Evolutionary conservation across 1,140 invertebrate species (phyloP).

Genomic region (Drosophila melanogaster): DNA sequence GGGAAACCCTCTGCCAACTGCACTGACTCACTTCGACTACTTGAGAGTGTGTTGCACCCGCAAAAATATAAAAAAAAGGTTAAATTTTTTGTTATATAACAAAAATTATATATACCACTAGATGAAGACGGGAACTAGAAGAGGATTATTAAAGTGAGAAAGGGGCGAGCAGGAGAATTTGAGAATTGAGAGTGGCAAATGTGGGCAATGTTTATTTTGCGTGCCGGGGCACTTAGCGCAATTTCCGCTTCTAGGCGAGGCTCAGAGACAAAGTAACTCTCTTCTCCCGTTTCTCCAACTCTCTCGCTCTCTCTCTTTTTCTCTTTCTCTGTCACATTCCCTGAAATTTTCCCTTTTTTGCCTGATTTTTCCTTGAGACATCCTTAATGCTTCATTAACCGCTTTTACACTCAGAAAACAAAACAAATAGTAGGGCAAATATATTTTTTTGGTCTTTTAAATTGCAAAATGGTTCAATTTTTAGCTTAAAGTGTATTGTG

Average conservation of each 20-base stretch:
- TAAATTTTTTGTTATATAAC: neutral
- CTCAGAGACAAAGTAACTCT: constrained; percentile 35
- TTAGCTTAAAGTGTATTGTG: neutral
- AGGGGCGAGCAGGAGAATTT: neutral
- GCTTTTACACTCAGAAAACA: constrained; percentile 20
- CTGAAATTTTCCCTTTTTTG: neutral
- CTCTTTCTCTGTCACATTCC: neutral
- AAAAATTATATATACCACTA: constrained; percentile 11
- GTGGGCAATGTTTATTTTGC: constrained; percentile 72
- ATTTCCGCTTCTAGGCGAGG: constrained; percentile 61
- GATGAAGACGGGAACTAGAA: constrained; percentile 21
- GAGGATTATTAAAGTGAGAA: constrained; percentile 38
- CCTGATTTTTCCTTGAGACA: constrained; percentile 44
- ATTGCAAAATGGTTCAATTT: too few relatives aligned
- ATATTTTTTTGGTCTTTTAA: neutral
- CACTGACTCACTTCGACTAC: constrained; percentile 71
- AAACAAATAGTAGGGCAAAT: neutral
- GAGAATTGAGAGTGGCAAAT: constrained; percentile 19
- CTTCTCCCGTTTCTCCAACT: constrained; percentile 2
- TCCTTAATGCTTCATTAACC: constrained; percentile 71
- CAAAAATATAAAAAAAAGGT: constrained; percentile 41
- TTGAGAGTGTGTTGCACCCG: constrained; percentile 76
- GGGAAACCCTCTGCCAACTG: constrained; percentile 47
- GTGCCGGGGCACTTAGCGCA: constrained; percentile 64
- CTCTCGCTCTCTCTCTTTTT: neutral